phyloP scores from a whole-genome alignment of 2,888 invertebrate genomes.

The Lordiphosa fenestrarum region DNA sequence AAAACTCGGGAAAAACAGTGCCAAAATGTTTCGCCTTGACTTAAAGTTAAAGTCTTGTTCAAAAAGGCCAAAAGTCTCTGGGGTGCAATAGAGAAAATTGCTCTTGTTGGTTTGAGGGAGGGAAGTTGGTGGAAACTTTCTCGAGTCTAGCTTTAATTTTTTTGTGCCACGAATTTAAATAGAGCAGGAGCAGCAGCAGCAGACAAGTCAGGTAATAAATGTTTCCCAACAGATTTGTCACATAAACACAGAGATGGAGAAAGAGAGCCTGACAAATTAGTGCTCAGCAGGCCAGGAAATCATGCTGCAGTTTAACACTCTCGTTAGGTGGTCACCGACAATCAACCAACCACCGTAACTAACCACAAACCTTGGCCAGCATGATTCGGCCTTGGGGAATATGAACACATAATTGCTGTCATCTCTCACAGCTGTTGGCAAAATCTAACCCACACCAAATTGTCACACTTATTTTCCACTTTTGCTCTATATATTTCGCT shows the following conservation, averaged over 20 bases:
- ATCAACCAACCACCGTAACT: constrained; percentile 49
- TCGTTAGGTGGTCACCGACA: constrained; percentile 30
- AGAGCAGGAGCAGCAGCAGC: constrained; percentile 5
- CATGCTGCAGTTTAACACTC: constrained; percentile 31
- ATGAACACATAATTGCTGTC: constrained; percentile 56
- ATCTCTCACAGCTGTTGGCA: constrained; percentile 51
- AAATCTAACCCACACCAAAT: constrained; percentile 21
- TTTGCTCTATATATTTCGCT: constrained; percentile 3
- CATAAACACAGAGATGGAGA: constrained; percentile 9
- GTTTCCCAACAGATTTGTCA: constrained; percentile 76
- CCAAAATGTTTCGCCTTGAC: constrained; percentile 48
- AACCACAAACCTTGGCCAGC: constrained; percentile 45
- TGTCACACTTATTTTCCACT: constrained; percentile 23
- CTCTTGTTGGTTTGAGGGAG: constrained; percentile 32
- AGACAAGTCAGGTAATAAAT: constrained; percentile 71
- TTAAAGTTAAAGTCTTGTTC: constrained; percentile 61
- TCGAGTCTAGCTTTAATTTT: constrained; percentile 49
- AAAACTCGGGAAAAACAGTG: constrained; percentile 17
- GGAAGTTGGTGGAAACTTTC: constrained; percentile 35
- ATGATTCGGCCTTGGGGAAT: constrained; percentile 68
- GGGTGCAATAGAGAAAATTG: constrained; percentile 77
- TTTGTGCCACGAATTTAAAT: constrained; percentile 50
- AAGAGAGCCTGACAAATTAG: constrained; percentile 61
- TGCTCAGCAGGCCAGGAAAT: constrained; percentile 38
- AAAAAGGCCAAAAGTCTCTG: constrained; percentile 34